phyloP scores from a whole-genome alignment of 92 coral and sea anemone species.

The Zoanthus sociatus region DNA sequence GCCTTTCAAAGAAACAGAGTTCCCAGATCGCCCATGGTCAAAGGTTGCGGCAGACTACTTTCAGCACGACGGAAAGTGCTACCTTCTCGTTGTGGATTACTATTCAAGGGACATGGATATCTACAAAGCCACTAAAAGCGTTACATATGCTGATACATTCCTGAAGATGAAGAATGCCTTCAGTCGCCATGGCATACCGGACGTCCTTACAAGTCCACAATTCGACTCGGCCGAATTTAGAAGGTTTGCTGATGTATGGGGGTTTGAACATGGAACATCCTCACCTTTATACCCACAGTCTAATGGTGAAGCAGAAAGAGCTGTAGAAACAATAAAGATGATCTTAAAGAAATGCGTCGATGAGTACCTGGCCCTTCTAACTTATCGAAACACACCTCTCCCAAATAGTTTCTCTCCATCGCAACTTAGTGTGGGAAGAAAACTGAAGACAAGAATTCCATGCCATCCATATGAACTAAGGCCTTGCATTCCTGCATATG shows the following conservation, averaged over 20 bases:
- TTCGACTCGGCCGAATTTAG: neutral
- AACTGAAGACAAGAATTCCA: slow-evolving; percentile 17
- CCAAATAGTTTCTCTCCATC: neutral
- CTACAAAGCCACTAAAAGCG: slow-evolving; percentile 30
- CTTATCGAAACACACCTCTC: slow-evolving; percentile 8
- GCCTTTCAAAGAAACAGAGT: slow-evolving; percentile 34
- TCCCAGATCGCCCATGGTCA: slow-evolving; percentile 38
- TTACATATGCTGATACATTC: slow-evolving; percentile 29
- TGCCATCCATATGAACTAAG: slow-evolving; percentile 1
- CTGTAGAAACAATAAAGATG: slow-evolving; percentile 50
- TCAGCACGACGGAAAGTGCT: slow-evolving; percentile 24
- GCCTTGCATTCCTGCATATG: slow-evolving; percentile 28
- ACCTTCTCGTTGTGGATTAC: slow-evolving; percentile 34
- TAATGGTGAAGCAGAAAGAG: slow-evolving; percentile 4
- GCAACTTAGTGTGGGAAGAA: slow-evolving; percentile 14
- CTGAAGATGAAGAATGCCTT: slow-evolving; percentile 22
- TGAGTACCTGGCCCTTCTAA: neutral
- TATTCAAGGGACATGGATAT: slow-evolving; percentile 43
- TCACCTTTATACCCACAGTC: slow-evolving; percentile 13
- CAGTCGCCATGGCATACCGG: slow-evolving; percentile 7
- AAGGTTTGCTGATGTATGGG: neutral
- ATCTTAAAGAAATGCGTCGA: slow-evolving; percentile 33
- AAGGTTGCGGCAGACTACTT: slow-evolving; percentile 46
- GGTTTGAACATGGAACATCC: neutral
- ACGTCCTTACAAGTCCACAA: neutral